Percentiles rank a stretch among this genome's conserved stretches.
Evolutionary conservation across 1,140 invertebrate species (phyloP).

Genomic region (Drosophila pallidifrons): DNA sequence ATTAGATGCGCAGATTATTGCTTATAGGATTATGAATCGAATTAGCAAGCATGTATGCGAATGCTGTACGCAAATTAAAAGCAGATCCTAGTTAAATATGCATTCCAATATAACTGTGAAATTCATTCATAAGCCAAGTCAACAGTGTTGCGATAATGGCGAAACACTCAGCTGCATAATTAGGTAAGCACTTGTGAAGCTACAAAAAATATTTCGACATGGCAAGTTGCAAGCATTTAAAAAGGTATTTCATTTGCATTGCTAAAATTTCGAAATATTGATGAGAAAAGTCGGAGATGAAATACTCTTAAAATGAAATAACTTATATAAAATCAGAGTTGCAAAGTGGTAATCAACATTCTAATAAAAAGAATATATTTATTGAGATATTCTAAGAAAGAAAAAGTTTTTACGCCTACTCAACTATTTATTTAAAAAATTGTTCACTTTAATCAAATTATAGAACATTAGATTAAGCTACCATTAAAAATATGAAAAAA

Average conservation of each 20-base stretch:
- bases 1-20: constrained; percentile 40
- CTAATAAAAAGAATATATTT: too few relatives aligned
- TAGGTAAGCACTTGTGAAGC: not conserved
- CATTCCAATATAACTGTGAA: not conserved
- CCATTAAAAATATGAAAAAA: not conserved
- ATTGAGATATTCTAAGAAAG: too few relatives aligned
- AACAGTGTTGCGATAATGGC: not conserved
- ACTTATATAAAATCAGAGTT: too few relatives aligned
- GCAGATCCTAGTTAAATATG: constrained; percentile 6
- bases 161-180: constrained; percentile 3
- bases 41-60: constrained; percentile 19
- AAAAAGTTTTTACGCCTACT: too few relatives aligned
- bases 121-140: not conserved
- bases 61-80: constrained; percentile 50
- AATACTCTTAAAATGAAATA: too few relatives aligned
- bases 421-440: too few relatives aligned
- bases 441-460: not conserved
- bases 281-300: too few relatives aligned
- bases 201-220: not conserved
- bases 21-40: constrained; percentile 43
- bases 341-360: too few relatives aligned
- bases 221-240: not conserved
- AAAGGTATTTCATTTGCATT: constrained; percentile 3
- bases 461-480: not conserved
- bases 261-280: not conserved